Conservation (phyloP, 1,140 invertebrate genomes). For the Zaprionus capensis region DNA sequence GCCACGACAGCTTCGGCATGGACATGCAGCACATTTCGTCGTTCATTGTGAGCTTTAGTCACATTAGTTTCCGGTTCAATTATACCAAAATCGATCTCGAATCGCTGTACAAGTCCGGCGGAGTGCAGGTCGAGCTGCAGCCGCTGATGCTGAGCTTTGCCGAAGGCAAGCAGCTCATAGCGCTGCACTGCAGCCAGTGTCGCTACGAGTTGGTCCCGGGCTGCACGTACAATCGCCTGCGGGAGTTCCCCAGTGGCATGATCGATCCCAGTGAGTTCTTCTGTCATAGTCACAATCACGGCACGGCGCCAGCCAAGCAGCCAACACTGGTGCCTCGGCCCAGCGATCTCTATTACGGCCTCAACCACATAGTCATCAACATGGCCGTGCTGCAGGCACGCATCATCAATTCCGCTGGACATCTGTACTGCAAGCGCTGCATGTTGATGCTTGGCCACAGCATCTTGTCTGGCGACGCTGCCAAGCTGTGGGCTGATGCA, state of each 20-base stretch:
- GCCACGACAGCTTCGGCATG: conserved; percentile 53
- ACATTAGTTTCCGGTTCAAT: conserved; percentile 67
- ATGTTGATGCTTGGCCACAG: conserved; percentile 55
- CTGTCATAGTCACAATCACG: conserved; percentile 59
- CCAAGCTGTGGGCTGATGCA: conserved; percentile 70
- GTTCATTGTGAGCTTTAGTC: conserved; percentile 30
- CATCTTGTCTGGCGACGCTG: conserved; percentile 53
- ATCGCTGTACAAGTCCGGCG: conserved; percentile 28
- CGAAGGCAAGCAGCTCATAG: conserved; percentile 22
- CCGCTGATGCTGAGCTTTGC: conserved; percentile 23
- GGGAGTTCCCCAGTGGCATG: conserved; percentile 70
- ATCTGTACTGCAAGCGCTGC: conserved; percentile 72
- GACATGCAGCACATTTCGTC: conserved; percentile 50
- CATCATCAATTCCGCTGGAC: conserved; percentile 28
- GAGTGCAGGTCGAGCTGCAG: conserved; percentile 22
- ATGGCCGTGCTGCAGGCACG: not conserved
- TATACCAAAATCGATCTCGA: conserved; percentile 55
- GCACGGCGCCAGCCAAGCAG: not conserved
- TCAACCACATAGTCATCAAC: conserved; percentile 68
- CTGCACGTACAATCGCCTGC: conserved; percentile 41
- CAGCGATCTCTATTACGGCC: conserved; percentile 68
- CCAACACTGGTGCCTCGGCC: conserved; percentile 44
- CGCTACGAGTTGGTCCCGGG: conserved; percentile 28
- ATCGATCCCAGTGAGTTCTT: conserved; percentile 76
- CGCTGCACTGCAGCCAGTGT: conserved; percentile 53